Conservation (phyloP, 2,797 vertebrate genomes). For the Myotis findleyi region DNA sequence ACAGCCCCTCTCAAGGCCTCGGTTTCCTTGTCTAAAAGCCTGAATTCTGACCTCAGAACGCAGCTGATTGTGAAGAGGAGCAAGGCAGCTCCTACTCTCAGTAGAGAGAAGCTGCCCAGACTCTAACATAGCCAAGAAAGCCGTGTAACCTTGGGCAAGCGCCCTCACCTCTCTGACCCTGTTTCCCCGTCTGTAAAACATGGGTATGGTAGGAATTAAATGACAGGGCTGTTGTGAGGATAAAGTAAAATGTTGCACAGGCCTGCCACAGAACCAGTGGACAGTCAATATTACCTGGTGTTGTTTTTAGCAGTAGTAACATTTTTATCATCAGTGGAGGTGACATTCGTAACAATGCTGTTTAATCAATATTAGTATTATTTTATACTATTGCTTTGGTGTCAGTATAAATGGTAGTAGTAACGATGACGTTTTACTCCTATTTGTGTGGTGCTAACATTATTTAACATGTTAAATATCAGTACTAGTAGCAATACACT, state of each 20-base stretch:
- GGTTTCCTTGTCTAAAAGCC: background rate
- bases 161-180: background rate
- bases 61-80: background rate
- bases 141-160: background rate
- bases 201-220: background rate
- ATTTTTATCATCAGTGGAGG: background rate
- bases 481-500: background rate
- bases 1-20: background rate
- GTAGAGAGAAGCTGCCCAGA: background rate
- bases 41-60: background rate
- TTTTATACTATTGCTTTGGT: background rate
- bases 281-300: background rate
- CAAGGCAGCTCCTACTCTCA: background rate
- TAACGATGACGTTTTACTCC: accelerated
- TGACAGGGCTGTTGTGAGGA: background rate
- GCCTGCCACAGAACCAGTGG: background rate
- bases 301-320: background rate
- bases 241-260: background rate
- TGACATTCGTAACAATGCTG: background rate
- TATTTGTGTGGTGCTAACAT: too few species aligned
- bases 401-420: background rate
- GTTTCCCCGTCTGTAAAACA: background rate
- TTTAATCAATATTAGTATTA: background rate
- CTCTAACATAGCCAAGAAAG: background rate
- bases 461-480: too few species aligned